Base-by-base conservation (phyloP, 2,888 invertebrate genomes). In the Rambutsinella grinnellia region DNA sequence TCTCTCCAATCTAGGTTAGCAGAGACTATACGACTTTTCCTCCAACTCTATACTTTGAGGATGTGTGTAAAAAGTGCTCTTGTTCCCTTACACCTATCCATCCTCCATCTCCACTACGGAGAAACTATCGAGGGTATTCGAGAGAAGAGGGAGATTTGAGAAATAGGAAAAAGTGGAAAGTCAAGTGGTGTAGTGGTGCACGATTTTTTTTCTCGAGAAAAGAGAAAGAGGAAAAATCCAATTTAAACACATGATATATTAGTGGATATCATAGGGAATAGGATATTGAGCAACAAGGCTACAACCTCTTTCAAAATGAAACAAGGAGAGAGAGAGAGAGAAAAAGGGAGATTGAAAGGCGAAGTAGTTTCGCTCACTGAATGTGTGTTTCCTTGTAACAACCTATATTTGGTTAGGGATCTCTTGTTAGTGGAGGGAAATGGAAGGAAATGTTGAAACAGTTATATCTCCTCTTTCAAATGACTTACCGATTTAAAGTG, bases 401-500 rank as follows among this genome's bases (percentile, higher is more conserved):
- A n/a, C n/a, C n/a, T n/a, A n/a, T n/a, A n/a, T n/a, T n/a, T n/a
- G n/a, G 36, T 36, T 36, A 36, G 36, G 13, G 36, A 13, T n/a
- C n/a, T n/a, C n/a, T n/a, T n/a, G n/a, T n/a, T n/a, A 36, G 36
- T 8, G 36, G 36, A 36, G 36, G 36, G 13, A 36, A 36, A 36
- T 13, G 36, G 13, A 13, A 36, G 36, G 13, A 36, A 36, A 36
- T 36, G 36, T n/a, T n/a, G n/a, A n/a, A n/a, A n/a, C n/a, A n/a
- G n/a, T n/a, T n/a, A n/a, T n/a, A n/a, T 36, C 36, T 36, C 36
- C 36, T 36, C 13, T 36, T 36, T 36, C 36, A 36, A 36, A 8
- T 36, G 46, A 74, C 77, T 79, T 80, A 82, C 82, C 82, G 79
- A 68, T 82, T 75, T 49, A 82, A 68, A 54, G 80, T 82, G 57